Percentiles rank a stretch among this genome's conserved stretches.
phyloP scores from a whole-genome alignment of 2,888 invertebrate genomes.

The Eupithecia dodoneata region DNA sequence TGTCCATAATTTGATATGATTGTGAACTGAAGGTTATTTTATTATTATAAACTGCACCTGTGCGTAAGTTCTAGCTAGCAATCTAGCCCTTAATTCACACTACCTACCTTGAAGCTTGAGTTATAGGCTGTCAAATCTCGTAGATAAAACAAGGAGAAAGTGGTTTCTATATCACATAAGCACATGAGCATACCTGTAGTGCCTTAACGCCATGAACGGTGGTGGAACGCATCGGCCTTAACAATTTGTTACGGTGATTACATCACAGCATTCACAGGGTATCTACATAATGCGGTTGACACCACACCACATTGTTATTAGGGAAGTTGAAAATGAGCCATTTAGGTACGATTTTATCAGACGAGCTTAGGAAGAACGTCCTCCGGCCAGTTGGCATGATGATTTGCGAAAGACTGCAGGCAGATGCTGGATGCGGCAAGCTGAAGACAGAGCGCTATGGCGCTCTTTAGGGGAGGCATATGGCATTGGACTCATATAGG shows the following conservation, averaged over 20 bases:
- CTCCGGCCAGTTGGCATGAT: too few species aligned
- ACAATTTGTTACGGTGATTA: slow-evolving; percentile 26
- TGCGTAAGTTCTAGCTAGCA: not conserved
- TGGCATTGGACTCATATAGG: too few species aligned
- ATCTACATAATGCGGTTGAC: slow-evolving; percentile 6
- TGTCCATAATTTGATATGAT: not conserved
- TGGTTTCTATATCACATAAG: slow-evolving; percentile 24
- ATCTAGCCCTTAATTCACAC: slow-evolving; percentile 7
- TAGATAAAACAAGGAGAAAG: slow-evolving; percentile 34
- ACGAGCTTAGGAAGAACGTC: too few species aligned
- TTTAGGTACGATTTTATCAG: not conserved
- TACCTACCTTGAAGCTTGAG: not conserved
- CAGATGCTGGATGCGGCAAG: too few species aligned
- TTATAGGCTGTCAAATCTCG: slow-evolving; percentile 22
- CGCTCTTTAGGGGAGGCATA: too few species aligned
- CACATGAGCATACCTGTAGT: slow-evolving; percentile 20
- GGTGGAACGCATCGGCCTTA: slow-evolving; percentile 15
- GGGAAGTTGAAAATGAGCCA: not conserved
- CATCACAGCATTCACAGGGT: slow-evolving; percentile 20
- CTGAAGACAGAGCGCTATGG: too few species aligned
- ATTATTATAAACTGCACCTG: not conserved
- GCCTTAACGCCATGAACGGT: slow-evolving; percentile 25
- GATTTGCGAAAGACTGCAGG: too few species aligned
- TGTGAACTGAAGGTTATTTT: not conserved
- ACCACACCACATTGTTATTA: slow-evolving; percentile 2